Base-by-base conservation (phyloP, 2,888 invertebrate genomes). In the Lithophane semibrunnea region DNA sequence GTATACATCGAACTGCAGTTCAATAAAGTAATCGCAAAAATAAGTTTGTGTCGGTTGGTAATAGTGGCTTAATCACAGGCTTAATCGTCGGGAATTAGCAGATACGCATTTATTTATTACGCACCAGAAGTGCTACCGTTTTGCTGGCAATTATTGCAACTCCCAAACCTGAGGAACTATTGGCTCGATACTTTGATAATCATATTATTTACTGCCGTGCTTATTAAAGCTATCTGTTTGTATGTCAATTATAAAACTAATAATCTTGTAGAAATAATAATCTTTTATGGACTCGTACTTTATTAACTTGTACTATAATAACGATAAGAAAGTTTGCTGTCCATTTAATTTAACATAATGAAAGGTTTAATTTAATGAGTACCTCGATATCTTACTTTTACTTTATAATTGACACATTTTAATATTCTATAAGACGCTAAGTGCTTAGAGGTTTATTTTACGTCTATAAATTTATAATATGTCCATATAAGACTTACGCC, bases 71-170 rank as follows among this genome's bases (percentile, higher is more conserved):
- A 84, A 83, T 83, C 82, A 73, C 72, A 42, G 61, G 86, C 63
- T 82, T 92, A 92, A 92, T 92, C 86, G 88, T 81, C 75, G 79
- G 85, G 92, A 92, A 93, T 94, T 92, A 91, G 89, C 87, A 88
- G 90, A 90, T 91, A 90, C 88, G 81, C 83, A 81, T 86, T 87
- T 91, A 90, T 90, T 90, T 89, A 89, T 88, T 84, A 86, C 78
- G 70, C 79, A 78, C 74, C 69, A 79, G 86, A 85, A 86, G 74
- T 85, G 88, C 90, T 89, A 90, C 90, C 82, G 89, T 90, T 88
- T 88, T 69, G 84, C 79, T 84, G 66, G 72, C 73, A 86, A 79
- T 75, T 71, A 84, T 79, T 70, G 69, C 67, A 82, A 74, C 67
- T 76, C 60, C 49, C 29, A 24, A 52, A 79, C 52, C 66, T 66